Percentiles rank a stretch among this genome's conserved stretches.
These are phyloP conservation scores for Entelurus aequoreus DNA, from an alignment of 2,113 vertebrate genomes.

Conservation along the genomic window DNA sequence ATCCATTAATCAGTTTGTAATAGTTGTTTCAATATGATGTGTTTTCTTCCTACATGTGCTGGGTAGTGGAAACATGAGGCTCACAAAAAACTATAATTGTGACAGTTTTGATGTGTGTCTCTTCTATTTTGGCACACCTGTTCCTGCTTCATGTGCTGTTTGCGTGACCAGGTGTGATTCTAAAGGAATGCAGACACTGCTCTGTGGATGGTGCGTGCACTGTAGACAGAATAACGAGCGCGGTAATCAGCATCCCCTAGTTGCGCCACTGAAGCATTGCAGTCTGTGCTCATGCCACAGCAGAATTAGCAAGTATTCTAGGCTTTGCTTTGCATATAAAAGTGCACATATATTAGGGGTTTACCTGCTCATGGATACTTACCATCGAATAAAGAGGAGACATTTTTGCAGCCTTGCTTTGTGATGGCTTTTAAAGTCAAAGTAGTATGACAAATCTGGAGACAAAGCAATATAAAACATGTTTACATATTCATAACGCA, in stretches of 20 bases:
- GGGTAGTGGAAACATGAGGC: no score
- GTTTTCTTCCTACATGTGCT: no score
- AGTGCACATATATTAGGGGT: constrained; percentile 24
- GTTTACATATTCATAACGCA: constrained; percentile 70
- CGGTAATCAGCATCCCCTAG: constrained; percentile 69
- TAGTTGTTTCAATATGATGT: not conserved
- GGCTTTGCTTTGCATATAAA: constrained; percentile 24
- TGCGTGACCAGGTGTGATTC: constrained; percentile 18
- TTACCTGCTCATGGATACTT: constrained; percentile 42
- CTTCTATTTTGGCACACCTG: constrained; percentile 3
- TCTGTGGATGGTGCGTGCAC: constrained; percentile 17
- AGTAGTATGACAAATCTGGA: constrained; percentile 39
- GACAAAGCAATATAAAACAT: constrained; percentile 26
- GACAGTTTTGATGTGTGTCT: not conserved
- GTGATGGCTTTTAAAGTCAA: constrained; percentile 52
- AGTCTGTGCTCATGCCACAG: constrained; percentile 25
- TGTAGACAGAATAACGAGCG: constrained; percentile 41
- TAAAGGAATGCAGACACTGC: constrained; percentile 18
- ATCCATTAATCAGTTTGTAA: not conserved
- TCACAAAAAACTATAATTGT: no score
- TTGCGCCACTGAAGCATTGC: constrained; percentile 49
- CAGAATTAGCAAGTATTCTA: constrained; percentile 19
- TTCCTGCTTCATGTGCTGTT: constrained; percentile 8
- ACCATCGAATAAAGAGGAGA: constrained; percentile 38
- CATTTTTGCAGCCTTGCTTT: constrained; percentile 42